These are phyloP conservation scores for Nephila pilipes DNA, from an alignment of 1,140 invertebrate species.

Conservation along the genomic window DNA sequence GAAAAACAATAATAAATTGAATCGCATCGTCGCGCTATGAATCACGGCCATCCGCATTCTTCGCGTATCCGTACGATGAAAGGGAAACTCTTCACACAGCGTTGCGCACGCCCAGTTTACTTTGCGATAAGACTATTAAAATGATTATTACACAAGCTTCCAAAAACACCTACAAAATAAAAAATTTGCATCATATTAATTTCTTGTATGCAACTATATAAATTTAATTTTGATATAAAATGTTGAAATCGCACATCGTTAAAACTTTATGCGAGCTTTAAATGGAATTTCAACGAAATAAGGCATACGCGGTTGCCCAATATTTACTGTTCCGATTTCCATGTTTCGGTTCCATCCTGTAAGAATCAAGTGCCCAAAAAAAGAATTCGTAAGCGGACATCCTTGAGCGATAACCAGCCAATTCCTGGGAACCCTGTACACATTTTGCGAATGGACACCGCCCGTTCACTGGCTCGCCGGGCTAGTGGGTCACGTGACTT, in stretches of 20 bases:
- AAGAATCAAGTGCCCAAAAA: not conserved
- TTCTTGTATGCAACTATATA: too few relatives aligned
- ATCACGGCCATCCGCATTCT: conserved; percentile 40
- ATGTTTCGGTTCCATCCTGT: not conserved
- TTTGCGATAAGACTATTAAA: too few relatives aligned
- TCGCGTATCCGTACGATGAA: not conserved
- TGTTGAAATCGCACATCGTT: too few relatives aligned
- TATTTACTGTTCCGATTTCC: not conserved
- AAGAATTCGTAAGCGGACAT: not conserved
- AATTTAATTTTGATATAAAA: too few relatives aligned
- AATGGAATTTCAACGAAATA: not conserved
- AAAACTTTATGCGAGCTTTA: too few relatives aligned
- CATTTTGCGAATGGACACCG: not conserved
- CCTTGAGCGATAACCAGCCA: conserved; percentile 28
- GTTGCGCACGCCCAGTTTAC: not conserved
- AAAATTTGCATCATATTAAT: too few relatives aligned
- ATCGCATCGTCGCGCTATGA: conserved; percentile 32
- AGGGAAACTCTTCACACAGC: not conserved
- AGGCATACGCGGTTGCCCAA: not conserved
- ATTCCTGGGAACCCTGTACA: not conserved
- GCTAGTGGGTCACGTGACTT: conserved; percentile 51
- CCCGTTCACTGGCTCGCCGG: conserved; percentile 25
- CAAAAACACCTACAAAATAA: too few relatives aligned
- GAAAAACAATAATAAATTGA: not conserved
- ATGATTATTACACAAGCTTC: too few relatives aligned